Conservation (phyloP, 2,113 vertebrate species). For the Malaclemys terrapin region DNA sequence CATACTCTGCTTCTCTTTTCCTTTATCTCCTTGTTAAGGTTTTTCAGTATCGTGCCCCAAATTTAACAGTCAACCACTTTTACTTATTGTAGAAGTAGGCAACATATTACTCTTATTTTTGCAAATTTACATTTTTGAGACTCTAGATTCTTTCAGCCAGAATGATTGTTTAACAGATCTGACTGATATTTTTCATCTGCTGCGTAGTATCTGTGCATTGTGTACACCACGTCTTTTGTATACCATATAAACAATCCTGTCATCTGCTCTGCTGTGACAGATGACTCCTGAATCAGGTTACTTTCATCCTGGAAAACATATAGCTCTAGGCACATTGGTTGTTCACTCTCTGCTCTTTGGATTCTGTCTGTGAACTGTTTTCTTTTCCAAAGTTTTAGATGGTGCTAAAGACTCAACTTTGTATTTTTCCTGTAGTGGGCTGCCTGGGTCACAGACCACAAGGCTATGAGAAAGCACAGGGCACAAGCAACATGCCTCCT, state of each 20-base stretch:
- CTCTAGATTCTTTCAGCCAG: background rate
- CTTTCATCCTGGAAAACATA: background rate
- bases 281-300: background rate
- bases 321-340: background rate
- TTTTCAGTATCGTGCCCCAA: background rate
- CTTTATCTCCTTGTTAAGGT: slow-evolving; percentile 5
- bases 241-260: background rate
- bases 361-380: background rate
- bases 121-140: background rate
- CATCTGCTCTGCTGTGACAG: background rate
- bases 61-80: background rate
- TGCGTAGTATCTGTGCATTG: background rate
- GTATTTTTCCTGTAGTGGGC: background rate
- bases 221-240: background rate
- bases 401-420: background rate
- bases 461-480: background rate
- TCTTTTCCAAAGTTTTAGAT: background rate
- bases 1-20: slow-evolving; percentile 57
- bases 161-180: background rate
- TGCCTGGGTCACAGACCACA: background rate
- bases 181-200: background rate
- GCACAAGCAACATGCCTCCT: background rate
- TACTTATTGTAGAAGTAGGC: background rate
- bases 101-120: background rate
- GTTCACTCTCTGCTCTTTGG: slow-evolving; percentile 6